Base-by-base conservation (phyloP, 1,140 invertebrate genomes). In the Eupristina koningsbergeri region DNA sequence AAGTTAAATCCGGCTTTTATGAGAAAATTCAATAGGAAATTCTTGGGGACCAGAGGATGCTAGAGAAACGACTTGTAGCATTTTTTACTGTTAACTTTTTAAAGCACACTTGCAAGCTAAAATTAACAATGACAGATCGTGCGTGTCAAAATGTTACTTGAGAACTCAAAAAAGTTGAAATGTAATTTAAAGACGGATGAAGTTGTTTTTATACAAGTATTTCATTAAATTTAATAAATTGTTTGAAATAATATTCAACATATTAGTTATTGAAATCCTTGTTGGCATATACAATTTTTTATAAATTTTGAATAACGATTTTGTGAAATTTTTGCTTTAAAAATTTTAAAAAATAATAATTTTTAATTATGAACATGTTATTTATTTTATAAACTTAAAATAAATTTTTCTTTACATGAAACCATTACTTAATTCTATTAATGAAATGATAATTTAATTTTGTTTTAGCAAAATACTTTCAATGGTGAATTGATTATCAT, bases 1-100 rank as follows among this genome's bases (percentile, higher is more conserved):
- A 78, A 82, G 84, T 81, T 53, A 64, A 64, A 74, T 80, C 77
- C 41, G 50, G 47, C 45, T 75, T 80, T 80, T 80, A 84, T 50
- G 77, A 39, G 50, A 75, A 61, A 26, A 53, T 15, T 53, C 36
- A 74, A 75, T 75, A 58, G 77, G 58, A 80, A 63, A 79, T 47
- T 29, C n/a, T 50, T 26, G 0, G 58, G 45, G 34, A n/a, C 58
- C 22, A n/a, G n/a, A 58, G 61, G 47, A 0, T 64, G 63, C 45
- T 29, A 36, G 73, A 29, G 53, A 58, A 71, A 69, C 45, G 74
- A 36, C 41, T 75, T 47, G 31, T 76, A 50, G 34, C 15, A 50
- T 31, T 80, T 67, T 82, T 82, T 63, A 29, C 29, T 7, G 15
- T 39, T 34, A 11, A 50, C 31, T 73, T 61, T 73, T 73, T 73